Evolutionary conservation across 2,888 invertebrate species (phyloP).

Genomic region (Pyrocoelia pectoralis): DNA sequence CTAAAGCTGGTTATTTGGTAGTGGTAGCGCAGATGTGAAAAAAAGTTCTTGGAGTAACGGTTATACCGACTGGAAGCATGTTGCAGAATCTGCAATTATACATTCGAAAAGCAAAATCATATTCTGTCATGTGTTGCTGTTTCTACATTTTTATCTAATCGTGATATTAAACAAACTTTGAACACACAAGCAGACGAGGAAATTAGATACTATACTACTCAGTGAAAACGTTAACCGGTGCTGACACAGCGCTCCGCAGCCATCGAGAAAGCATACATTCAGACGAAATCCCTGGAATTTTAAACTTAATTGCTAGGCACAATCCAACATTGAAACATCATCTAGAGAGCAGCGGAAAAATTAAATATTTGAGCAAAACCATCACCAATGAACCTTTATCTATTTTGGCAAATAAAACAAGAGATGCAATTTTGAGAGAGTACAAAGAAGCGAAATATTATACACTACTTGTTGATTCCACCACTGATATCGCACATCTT

Average conservation of each 20-base stretch:
- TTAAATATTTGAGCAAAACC: slow-evolving; percentile 2
- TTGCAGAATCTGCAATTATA: not conserved
- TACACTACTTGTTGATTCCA: slow-evolving; percentile 2
- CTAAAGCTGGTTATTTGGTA: not conserved
- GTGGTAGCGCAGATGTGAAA: slow-evolving; percentile 1
- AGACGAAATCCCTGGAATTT: too few relatives aligned
- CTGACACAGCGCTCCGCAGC: too few relatives aligned
- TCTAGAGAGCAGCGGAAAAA: not conserved
- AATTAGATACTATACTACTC: too few relatives aligned
- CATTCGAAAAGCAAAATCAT: not conserved
- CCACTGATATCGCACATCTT: slow-evolving; percentile 3
- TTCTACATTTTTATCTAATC: slow-evolving; percentile 1
- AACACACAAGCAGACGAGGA: too few relatives aligned
- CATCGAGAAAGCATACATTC: too few relatives aligned
- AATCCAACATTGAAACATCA: not conserved
- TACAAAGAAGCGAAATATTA: not conserved
- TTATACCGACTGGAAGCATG: slow-evolving; percentile 1
- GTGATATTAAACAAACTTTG: too few relatives aligned
- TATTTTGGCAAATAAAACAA: slow-evolving; percentile 1
- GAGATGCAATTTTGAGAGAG: not conserved
- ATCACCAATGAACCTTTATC: not conserved
- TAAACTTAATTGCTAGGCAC: not conserved
- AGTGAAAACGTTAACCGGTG: too few relatives aligned
- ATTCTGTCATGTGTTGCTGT: not conserved
- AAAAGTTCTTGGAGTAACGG: slow-evolving; percentile 1